These are phyloP conservation scores for Mythimna lalbum DNA, from an alignment of 2,888 invertebrate genomes.

Conservation along the genomic window DNA sequence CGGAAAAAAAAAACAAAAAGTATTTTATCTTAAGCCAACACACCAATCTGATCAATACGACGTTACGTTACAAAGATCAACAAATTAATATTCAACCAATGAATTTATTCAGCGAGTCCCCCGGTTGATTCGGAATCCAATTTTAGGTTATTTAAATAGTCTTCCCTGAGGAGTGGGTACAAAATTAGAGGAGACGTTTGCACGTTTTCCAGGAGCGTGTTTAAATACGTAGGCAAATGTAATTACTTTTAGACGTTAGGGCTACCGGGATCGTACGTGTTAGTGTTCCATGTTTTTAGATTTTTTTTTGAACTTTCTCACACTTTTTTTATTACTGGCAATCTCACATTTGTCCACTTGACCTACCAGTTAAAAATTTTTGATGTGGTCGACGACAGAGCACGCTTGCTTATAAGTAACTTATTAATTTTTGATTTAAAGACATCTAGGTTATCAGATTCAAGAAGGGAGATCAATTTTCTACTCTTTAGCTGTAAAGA, in stretches of 20 bases:
- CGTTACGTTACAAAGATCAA: constrained; percentile 64
- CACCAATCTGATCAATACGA: constrained; percentile 55
- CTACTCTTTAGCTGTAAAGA: too few species aligned
- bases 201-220: constrained; percentile 76
- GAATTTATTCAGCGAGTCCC: constrained; percentile 68
- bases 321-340: too few species aligned
- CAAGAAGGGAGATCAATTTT: too few species aligned
- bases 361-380: too few species aligned
- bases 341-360: too few species aligned
- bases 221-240: constrained; percentile 84
- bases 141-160: constrained; percentile 83
- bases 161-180: constrained; percentile 67
- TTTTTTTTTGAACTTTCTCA: too few species aligned
- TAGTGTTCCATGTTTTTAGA: neutral
- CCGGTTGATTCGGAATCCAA: constrained; percentile 78
- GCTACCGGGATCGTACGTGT: constrained; percentile 54
- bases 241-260: constrained; percentile 77
- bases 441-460: too few species aligned
- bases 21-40: constrained; percentile 39
- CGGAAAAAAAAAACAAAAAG: constrained; percentile 11
- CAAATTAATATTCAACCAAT: constrained; percentile 70
- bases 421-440: too few species aligned
- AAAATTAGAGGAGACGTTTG: constrained; percentile 80
- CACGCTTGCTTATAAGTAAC: too few species aligned
- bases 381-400: too few species aligned